Evolutionary conservation across 2,113 vertebrate species (phyloP), one percentile per base, ranked within the genome.

Genomic region (Entomyzon cyanotis): DNA sequence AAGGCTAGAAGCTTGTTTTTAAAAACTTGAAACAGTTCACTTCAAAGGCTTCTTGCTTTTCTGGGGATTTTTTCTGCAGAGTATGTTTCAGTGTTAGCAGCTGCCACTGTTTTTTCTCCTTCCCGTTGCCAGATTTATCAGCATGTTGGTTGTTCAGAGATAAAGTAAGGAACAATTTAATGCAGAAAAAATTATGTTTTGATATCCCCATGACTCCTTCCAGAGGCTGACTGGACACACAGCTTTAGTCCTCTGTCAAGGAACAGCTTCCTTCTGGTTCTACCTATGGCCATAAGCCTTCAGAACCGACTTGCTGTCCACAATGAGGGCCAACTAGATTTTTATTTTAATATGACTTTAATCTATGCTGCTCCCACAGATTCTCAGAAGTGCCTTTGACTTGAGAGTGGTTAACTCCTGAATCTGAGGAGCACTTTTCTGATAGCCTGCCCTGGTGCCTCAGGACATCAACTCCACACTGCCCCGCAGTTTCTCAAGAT

Each of bases 1-100:
- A 97, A 97, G 71, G 81, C 81, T 60, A 60, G 76, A 87, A 94
- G 87, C 93, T 95, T 93, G 83, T 88, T 90, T 84, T 64, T 41
- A 56, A 76, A 87, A 68, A 59, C 65, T 85, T 68, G 55, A 70
- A 35, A 76, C 18, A 59, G 37, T 62, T 97, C 53, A 81, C 90
- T 96, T 96, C 70, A 91, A 95, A 94, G 59, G 55, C 76, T 93
- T 88, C 47, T 84, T 30, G 49, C 25, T 46, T 65, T 82, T 73
- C 80, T 77, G 56, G 64, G 81, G 13, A 19, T 67, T 33, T 75
- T 92, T 83, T 76, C 70, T 67, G 59, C 41, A 90, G 86, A 88
- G 16, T 23, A 77, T 25, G 35, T 81, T 90, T 78, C 44, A 62
- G 33, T 70, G 27, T 74, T 70, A 93, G 76, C 85, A 80, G 63